These are phyloP conservation scores for Tretioscincus oriximinensis DNA, from an alignment of 2,113 vertebrate species.

Conservation along the genomic window DNA sequence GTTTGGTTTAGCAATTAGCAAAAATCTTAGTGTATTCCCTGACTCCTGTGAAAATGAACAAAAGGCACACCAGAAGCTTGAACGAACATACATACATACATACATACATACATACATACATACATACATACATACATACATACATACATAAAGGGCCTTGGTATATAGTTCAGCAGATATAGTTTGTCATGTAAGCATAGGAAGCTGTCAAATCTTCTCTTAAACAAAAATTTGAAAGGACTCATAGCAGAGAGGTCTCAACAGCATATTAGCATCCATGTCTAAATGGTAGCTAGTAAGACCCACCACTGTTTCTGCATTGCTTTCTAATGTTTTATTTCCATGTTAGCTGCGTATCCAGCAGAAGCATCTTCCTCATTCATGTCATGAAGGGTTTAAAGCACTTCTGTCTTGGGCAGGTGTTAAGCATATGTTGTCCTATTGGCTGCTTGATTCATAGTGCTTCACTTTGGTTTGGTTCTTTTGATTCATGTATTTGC, in stretches of 20 bases:
- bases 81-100: too few species aligned
- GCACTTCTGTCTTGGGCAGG: background rate
- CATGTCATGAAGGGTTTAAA: background rate
- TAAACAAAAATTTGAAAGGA: background rate
- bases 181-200: background rate
- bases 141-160: too few species aligned
- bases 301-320: background rate
- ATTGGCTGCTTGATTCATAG: background rate
- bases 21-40: too few species aligned
- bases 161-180: background rate
- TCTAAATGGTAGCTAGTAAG: background rate
- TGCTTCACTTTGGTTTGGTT: background rate
- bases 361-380: background rate
- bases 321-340: background rate
- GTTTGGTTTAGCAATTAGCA: too few species aligned
- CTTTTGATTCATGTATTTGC: background rate
- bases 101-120: too few species aligned
- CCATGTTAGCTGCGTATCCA: background rate
- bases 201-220: background rate
- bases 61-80: background rate
- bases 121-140: too few species aligned
- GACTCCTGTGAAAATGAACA: too few species aligned
- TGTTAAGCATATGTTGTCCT: constrained; percentile 20
- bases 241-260: background rate
- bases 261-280: background rate